Evolutionary conservation across 2,797 vertebrate species (phyloP), one percentile per base, ranked within the genome.

Genomic region (Selene dorsalis): DNA sequence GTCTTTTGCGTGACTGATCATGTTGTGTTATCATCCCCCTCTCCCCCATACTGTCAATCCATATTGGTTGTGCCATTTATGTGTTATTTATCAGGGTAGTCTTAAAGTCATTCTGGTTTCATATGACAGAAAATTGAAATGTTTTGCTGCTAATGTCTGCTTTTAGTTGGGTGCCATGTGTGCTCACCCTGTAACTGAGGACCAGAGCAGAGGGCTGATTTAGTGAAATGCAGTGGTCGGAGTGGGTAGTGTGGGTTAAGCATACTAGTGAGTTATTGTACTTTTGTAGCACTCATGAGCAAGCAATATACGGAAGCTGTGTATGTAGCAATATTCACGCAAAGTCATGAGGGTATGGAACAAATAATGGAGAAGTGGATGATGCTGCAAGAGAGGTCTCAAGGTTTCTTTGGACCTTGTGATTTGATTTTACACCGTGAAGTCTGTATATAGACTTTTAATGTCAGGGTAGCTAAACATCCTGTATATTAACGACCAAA

Each of bases 1-100:
- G 7, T 39, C 24, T 70, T 65, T 68, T 71, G 24, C 63, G 61
- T 72, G 62, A 73, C 50, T 64, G 38, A n/a, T 80, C 80, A 78
- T 77, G 72, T 74, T 47, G 16, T 69, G 30, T 47, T 60, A 74
- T 78, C n/a, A n/a, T n/a, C n/a, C n/a, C n/a, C 66, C 66, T 11
- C 6, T 68, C 63, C 22, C 6, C 0, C 55, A 2, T 28, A 30
- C 38, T 56, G 14, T 3, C 8, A 7, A 30, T n/a, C 13, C 17
- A 10, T 18, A 30, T 16, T 58, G 30, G 26, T 56, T 50, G 20
- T 56, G 8, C 2, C n/a, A 3, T 82, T 67, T 30, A 13, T 52
- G 26, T 55, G 35, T n/a, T 65, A 16, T 70, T 59, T 68, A 20
- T n/a, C 11, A 24, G 1, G 18, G 13, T 22, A n/a, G 17, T 53